phyloP scores from a whole-genome alignment of 2,888 invertebrate species.

The Tipula confusa region DNA sequence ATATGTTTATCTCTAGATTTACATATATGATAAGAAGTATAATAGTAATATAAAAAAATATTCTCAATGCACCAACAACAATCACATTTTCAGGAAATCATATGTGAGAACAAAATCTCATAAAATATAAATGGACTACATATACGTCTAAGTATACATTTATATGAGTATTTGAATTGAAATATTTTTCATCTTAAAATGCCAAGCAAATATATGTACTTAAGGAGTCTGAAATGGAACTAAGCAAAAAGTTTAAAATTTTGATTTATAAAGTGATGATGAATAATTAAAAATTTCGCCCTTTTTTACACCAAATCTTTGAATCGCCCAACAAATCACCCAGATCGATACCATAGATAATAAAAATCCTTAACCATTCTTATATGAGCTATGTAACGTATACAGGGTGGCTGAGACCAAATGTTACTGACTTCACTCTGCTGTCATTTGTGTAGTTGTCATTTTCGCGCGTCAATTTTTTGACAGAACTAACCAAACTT shows the following conservation, averaged over 20 bases:
- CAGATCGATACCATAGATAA: not conserved
- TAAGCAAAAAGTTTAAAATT: not conserved
- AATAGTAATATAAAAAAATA: not conserved
- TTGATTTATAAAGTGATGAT: not conserved
- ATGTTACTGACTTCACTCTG: too few species aligned
- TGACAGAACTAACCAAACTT: too few species aligned
- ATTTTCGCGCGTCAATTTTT: too few species aligned
- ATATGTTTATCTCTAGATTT: not conserved
- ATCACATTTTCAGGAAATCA: not conserved
- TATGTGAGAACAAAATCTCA: not conserved
- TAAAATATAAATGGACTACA: constrained; percentile 4
- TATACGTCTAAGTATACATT: not conserved
- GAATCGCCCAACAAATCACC: not conserved
- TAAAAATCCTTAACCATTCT: not conserved
- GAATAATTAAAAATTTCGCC: not conserved
- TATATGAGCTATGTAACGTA: not conserved
- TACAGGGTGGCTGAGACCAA: too few species aligned
- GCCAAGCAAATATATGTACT: not conserved
- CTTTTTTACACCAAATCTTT: not conserved
- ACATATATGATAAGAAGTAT: not conserved
- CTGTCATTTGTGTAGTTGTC: too few species aligned
- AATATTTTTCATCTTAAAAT: not conserved
- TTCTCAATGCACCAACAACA: not conserved
- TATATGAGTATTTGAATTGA: too few species aligned
- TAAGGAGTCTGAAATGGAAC: too few species aligned